Evolutionary conservation across 2,797 vertebrate species (phyloP), one percentile per base, ranked within the genome.

Genomic region (Gambelia wislizenii): DNA sequence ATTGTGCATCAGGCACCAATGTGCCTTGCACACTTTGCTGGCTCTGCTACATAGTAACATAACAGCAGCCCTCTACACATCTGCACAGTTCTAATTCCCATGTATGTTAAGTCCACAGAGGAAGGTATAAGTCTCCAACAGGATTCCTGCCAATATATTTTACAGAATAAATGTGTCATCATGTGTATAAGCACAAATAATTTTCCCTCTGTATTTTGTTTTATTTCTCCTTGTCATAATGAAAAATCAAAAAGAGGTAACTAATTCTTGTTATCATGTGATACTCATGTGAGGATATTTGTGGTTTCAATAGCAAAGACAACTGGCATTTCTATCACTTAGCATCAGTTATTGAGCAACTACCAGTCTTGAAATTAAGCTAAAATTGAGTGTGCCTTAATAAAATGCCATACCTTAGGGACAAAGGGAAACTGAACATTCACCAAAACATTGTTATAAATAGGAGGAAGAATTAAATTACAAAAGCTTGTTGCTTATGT

Each of bases 371-470:
- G 49, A 77, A 42, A 91, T 84, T 85, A 91, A 92, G 90, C 91
- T 76, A 81, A 92, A 25, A 67, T 91, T 49, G 83, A 94, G 91
- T 52, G 76, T 30, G 64, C 18, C 79, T 82, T 85, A 76, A 83
- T 87, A 81, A 93, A 94, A 91, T 91, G 75, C 88, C 93, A 86
- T 86, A 88, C 87, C 88, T 84, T 87, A 85, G 86, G 92, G 93
- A 92, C 33, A 91, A 67, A 77, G 89, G 72, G 77, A 75, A 84
- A 83, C 72, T 88, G 87, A 89, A 87, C 54, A 47, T 33, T 75
- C 4, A 87, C 42, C 89, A 56, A 88, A 91, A 85, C 75, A 81
- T 84, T 49, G 49, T 22, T 87, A 84, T 90, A 77, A 88, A 94
- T 85, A 44, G 88, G 72, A 93, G 52, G 56, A 88, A 47, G 9